Conservation (phyloP, 2,113 vertebrate species). For the Odobenus rosmarus region DNA sequence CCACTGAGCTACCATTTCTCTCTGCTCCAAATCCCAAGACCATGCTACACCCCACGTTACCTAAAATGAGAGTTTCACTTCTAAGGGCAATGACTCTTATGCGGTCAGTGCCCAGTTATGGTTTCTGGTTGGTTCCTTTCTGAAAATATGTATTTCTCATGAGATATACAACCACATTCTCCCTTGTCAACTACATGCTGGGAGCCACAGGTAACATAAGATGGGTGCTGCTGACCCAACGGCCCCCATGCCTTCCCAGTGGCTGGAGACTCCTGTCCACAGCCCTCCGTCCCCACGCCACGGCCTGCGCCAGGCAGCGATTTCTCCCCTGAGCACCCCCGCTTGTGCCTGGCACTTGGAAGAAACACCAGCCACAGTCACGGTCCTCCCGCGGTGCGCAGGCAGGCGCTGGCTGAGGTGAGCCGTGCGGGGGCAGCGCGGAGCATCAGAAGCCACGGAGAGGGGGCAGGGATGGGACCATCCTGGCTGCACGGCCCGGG, state of each 20-base stretch:
- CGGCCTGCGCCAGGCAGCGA: background rate
- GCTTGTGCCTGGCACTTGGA: background rate
- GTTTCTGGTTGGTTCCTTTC: background rate
- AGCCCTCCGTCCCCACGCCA: background rate
- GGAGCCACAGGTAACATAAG: background rate
- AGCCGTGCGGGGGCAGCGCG: rapidly evolving
- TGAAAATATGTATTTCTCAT: background rate
- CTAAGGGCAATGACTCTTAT: rapidly evolving
- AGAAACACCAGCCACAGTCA: background rate
- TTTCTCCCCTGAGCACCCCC: background rate
- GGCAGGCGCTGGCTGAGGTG: rapidly evolving
- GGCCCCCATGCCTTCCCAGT: rapidly evolving
- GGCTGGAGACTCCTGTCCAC: background rate
- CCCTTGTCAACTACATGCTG: rapidly evolving
- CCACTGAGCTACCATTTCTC: background rate
- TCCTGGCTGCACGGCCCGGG: background rate
- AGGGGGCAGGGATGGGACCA: background rate
- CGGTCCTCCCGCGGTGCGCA: too few species aligned
- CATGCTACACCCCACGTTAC: rapidly evolving
- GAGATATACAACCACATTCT: rapidly evolving
- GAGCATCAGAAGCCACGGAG: background rate
- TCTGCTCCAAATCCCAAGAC: rapidly evolving
- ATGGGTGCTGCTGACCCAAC: rapidly evolving
- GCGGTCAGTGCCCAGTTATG: background rate
- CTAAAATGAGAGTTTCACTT: background rate